Conservation (phyloP, 2,888 invertebrate genomes). For the Eupithecia pulchellata region DNA sequence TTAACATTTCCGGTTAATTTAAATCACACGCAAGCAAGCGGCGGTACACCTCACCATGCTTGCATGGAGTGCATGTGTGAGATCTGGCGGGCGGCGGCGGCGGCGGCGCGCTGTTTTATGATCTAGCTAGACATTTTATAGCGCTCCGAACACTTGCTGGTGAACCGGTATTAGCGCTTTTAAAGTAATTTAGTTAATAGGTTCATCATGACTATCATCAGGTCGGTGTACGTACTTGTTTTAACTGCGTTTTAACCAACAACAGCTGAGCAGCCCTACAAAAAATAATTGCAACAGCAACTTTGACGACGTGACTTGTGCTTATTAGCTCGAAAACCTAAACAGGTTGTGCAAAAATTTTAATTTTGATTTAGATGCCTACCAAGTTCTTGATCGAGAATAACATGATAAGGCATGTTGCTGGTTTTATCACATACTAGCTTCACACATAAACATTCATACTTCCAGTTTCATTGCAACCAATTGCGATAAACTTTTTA, state of each 20-base stretch:
- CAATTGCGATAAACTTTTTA: neutral
- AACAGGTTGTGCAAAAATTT: neutral
- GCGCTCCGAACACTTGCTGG: conserved; percentile 4
- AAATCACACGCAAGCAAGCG: too few relatives aligned
- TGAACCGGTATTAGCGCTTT: neutral
- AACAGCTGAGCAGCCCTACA: neutral
- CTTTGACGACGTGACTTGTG: neutral
- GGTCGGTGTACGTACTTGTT: neutral
- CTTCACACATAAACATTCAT: neutral
- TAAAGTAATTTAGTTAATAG: neutral
- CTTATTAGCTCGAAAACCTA: neutral
- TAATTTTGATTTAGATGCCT: neutral
- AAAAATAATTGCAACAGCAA: neutral
- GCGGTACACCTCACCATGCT: neutral
- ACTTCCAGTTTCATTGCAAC: neutral
- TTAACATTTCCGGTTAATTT: neutral
- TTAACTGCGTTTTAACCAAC: neutral
- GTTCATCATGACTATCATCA: neutral
- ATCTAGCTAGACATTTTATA: conserved; percentile 29
- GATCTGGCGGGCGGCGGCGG: conserved; percentile 18
- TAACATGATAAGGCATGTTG: too few relatives aligned
- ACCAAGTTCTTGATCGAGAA: too few relatives aligned
- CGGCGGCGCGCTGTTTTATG: conserved; percentile 22
- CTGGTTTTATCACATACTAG: too few relatives aligned
- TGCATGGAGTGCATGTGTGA: conserved; percentile 10